Base-by-base conservation (phyloP, 2,113 vertebrate species). In the Strix aluco region DNA sequence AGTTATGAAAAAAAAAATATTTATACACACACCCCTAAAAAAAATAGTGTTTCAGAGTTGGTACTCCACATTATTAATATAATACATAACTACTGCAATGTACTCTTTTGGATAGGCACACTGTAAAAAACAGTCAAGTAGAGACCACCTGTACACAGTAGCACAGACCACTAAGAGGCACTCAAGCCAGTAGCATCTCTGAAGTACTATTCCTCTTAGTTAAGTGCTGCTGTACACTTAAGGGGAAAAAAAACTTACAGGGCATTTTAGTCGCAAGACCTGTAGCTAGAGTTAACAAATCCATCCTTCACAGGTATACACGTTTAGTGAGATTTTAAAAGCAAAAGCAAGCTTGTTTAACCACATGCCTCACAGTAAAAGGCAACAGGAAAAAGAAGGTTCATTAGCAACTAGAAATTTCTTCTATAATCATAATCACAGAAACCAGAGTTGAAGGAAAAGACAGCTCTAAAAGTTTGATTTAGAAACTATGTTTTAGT, bases 1-100 rank as follows among this genome's bases (percentile, higher is more conserved):
- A 52, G 13, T 34, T 6, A 34, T 5, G 3, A 21, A 36, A 36
- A 20, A 61, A 44, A 3, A 6, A 29, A 25, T 10, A n/a, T 6
- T 22, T 6, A 13, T 2, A 15, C 3, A 6, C 1, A 9, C 2
- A 5, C 9, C 2, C 3, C 4, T 12, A 12, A 58, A 30, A 30
- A 22, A 30, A 9, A 19, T 2, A 25, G 14, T 10, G 29, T 63
- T 88, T 46, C 3, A 10, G 59, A 73, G n/a, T 32, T 74, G 12
- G 9, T 23, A 26, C 32, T 65, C 4, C 30, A 51, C 6, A 3
- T 19, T 44, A 20, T 40, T n/a, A 32, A 47, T 10, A 5, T 17
- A 42, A 38, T 1, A 72, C 11, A 4, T 30, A 86, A 59, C 9
- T 44, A 47, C 29, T 61, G 32, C 29, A 85, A 4, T 21, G 5